phyloP scores from a whole-genome alignment of 2,113 vertebrate species.

The Ceuthmochares aereus region DNA sequence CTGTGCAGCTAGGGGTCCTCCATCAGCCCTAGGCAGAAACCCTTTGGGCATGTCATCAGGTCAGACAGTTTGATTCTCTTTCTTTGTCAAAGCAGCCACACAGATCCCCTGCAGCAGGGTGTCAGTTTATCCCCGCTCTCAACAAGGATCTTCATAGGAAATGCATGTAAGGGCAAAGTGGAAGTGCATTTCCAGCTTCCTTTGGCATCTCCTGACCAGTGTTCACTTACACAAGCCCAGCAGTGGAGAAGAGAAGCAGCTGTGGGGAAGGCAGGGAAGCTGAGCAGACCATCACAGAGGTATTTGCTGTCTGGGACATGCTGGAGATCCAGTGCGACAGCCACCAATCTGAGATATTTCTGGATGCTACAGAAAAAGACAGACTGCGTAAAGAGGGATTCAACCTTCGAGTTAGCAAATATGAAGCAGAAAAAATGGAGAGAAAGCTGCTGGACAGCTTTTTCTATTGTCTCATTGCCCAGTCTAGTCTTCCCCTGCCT shows the following conservation, averaged over 20 bases:
- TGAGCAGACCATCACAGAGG: slow-evolving; percentile 23
- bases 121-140: not conserved
- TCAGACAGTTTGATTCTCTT: not conserved
- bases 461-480: not conserved
- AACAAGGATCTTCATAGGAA: not conserved
- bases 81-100: not conserved
- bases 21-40: not conserved
- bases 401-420: not conserved
- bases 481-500: not conserved
- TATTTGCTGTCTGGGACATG: slow-evolving; percentile 74
- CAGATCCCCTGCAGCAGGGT: not conserved
- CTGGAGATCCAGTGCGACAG: slow-evolving; percentile 94
- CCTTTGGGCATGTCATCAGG: not conserved
- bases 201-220: not conserved
- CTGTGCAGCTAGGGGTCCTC: not conserved
- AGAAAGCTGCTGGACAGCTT: not conserved
- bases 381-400: not conserved
- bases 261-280: slow-evolving; percentile 51
- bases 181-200: not conserved
- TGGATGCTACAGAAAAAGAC: slow-evolving; percentile 81
- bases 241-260: slow-evolving; percentile 82
- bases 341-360: slow-evolving; percentile 96
- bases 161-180: not conserved
- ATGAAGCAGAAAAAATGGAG: not conserved
- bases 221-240: slow-evolving; percentile 80